Evolutionary conservation across 2,888 invertebrate genomes (phyloP).

Genomic region (Serrognathus titanus): DNA sequence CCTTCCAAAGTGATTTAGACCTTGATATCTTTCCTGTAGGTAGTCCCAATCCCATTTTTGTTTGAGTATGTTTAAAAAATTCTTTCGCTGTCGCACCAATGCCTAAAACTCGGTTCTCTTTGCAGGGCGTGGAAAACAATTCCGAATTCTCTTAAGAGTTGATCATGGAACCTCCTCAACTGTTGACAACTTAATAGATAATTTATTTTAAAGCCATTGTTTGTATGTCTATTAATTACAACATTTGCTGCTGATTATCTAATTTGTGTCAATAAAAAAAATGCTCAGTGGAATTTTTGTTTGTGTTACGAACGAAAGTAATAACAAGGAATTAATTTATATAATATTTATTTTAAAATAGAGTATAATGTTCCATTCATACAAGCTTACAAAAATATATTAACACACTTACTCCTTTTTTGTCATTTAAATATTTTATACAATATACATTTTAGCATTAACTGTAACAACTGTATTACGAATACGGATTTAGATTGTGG

Average conservation of each 20-base stretch:
- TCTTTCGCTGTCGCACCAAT: background rate
- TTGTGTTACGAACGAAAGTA: too few relatives aligned
- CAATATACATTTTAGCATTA: slow-evolving; percentile 34
- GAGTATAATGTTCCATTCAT: slow-evolving; percentile 44
- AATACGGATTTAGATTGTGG: slow-evolving; percentile 25
- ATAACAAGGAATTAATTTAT: slow-evolving; percentile 10
- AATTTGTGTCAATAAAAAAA: too few relatives aligned
- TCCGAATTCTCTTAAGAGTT: slow-evolving; percentile 43
- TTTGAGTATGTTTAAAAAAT: too few relatives aligned
- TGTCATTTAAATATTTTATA: slow-evolving; percentile 31
- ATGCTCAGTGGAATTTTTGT: too few relatives aligned
- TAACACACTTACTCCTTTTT: slow-evolving; percentile 42
- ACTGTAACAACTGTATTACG: slow-evolving; percentile 29
- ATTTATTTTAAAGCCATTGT: slow-evolving; percentile 22
- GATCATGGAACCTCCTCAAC: slow-evolving; percentile 26
- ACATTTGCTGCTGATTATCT: too few relatives aligned
- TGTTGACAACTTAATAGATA: slow-evolving; percentile 22
- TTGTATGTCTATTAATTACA: too few relatives aligned
- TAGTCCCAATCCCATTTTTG: too few relatives aligned
- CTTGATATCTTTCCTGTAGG: background rate
- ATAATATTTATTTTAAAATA: slow-evolving; percentile 37
- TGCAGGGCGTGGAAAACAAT: slow-evolving; percentile 44
- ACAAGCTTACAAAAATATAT: slow-evolving; percentile 51
- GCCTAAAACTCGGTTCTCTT: slow-evolving; percentile 8
- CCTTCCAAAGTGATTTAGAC: too few relatives aligned